Evolutionary conservation across 53 echinoderm and acorn worm genomes (phyloP), one percentile per base, ranked within the genome.

Genomic region (Zoroaster sp.): DNA sequence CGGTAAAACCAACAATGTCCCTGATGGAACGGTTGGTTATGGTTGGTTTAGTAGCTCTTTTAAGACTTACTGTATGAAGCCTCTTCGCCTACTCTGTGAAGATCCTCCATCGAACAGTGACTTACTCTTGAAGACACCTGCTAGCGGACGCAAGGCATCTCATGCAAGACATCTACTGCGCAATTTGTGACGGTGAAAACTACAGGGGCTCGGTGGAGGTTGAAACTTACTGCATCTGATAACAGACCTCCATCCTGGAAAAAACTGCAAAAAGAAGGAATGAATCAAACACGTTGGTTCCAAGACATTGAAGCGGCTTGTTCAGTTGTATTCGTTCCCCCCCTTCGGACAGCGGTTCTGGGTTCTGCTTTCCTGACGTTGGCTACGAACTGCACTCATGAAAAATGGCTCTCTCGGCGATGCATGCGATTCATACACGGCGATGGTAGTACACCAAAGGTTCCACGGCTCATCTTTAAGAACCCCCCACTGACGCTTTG

Each of bases 401-500:
- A 67, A 35, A 1, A 25, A 40, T 18, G 1, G 25, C 11, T 23
- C 65, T 67, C 30, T 81, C 6, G n/a, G 68, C 34, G 43, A 81
- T 5, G 67, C 81, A 11, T 81, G 81, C 25, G 30, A 9, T 38
- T 66, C 81, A 36, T 81, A 81, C 67, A 66, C 67, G 30, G 66
- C 81, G 15, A 32, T 81, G 6, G 18, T 14, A 67, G 4, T 40
- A 15, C 23, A 35, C 10, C 5, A 21, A 23, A 30, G 2, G 28
- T 8, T 28, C 63, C 39, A 1, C 7, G 35, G 40, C 55, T 70
- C 1, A 68, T 90, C 15, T 93, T 80, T 73, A 87, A 74, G 54
- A 93, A 93, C n/a, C 69, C 87, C 90, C 13, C 80, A 87, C 40
- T 93, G 90, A n/a, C 55, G 93, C 93, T 18, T 81, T 87, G 37